A percentile compares a stretch with the other conserved stretches of the same genome.
These are phyloP conservation scores for Ctenicera cuprea DNA, from an alignment of 2,888 invertebrate genomes.

Conservation along the genomic window DNA sequence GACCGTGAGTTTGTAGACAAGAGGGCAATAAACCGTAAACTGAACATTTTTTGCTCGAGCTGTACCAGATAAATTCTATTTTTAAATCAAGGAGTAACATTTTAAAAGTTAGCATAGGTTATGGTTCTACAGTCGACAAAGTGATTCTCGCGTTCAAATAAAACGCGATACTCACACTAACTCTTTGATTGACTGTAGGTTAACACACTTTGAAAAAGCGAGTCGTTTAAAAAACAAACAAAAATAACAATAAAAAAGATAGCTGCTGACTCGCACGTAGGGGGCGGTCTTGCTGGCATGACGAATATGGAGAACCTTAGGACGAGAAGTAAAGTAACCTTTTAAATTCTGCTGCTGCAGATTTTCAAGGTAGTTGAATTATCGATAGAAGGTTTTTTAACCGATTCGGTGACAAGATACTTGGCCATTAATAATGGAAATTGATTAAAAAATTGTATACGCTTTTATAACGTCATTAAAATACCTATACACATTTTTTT, in stretches of 20 bases:
- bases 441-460: conserved; percentile 12
- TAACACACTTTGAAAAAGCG: conserved; percentile 72
- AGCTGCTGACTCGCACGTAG: conserved; percentile 63
- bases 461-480: conserved; percentile 35
- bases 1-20: conserved; percentile 12
- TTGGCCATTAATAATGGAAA: background rate
- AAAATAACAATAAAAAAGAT: conserved; percentile 63
- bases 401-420: background rate
- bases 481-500: conserved; percentile 39
- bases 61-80: conserved; percentile 63
- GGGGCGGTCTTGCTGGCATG: conserved; percentile 59
- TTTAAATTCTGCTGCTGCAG: background rate
- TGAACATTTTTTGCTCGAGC: conserved; percentile 36
- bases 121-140: conserved; percentile 67
- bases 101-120: conserved; percentile 66
- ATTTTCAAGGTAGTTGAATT: no score
- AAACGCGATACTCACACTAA: conserved; percentile 30
- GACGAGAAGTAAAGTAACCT: background rate
- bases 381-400: no score
- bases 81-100: conserved; percentile 68
- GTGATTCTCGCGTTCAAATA: conserved; percentile 34
- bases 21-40: conserved; percentile 49
- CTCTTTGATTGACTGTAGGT: conserved; percentile 66
- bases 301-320: conserved; percentile 15
- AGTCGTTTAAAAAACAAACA: conserved; percentile 69